Base-by-base conservation (phyloP, 1,140 invertebrate genomes). In the Megalopta genalis region DNA sequence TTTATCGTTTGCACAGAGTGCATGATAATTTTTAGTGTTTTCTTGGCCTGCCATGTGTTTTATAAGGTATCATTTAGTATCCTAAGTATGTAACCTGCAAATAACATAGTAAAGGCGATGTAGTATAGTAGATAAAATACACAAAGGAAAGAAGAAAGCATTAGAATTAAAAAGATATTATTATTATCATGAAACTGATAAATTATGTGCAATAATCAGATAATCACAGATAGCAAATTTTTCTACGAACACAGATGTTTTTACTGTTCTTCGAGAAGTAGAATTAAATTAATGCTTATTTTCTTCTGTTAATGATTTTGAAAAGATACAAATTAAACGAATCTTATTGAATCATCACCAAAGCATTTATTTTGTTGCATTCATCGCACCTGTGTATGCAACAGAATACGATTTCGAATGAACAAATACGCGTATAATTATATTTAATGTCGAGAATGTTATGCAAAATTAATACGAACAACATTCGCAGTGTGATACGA, bases 1-100 rank as follows among this genome's bases (percentile, higher is more conserved):
- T 27, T 88, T 81, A 57, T 86, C 84, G 60, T 90, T 87, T 62
- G 85, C 82, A 82, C 84, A 71, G 14, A 72, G 54, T 16, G 82
- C 60, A 73, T 68, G 65, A 59, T 70, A 81, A 75, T 85, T 27
- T 18, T 14, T 10, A 65, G 1, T 60, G 39, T 63, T 32, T 32
- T 4, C 37, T 25, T 81, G 52, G 68, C 52, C 68, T 82, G 82
- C 83, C 84, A 85, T 85, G 83, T 85, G 79, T 70, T 78, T 82
- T 27, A 82, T 18, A 70, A 59, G 49, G 68, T 84, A 23, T 77
- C 67, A 85, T 72, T 4, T 81, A 84, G 18, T 5, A 81, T 70
- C 57, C 49, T 37, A 78, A 63, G 18, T 75, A 25, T 32, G 66
- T 42, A 63, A 63, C 25, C 83, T 85, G 54, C 10, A 66, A 85